Evolutionary conservation across 2,797 vertebrate species (phyloP).

Genomic region (Lophotriccus pileatus): DNA sequence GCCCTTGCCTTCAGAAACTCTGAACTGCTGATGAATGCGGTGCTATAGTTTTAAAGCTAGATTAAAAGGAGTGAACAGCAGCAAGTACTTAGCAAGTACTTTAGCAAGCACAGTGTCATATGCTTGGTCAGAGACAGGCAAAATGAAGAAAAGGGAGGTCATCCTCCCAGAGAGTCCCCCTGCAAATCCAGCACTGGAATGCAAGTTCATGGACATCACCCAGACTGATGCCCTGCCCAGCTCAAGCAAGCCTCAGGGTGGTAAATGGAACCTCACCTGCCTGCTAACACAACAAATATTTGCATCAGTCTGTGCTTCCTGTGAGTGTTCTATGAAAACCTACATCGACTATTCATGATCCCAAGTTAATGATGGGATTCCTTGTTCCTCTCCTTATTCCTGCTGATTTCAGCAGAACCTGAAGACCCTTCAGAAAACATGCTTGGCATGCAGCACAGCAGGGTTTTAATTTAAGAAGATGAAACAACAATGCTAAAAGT

Average conservation of each 20-base stretch:
- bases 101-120: not conserved
- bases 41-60: not conserved
- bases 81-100: not conserved
- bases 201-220: fast-evolving
- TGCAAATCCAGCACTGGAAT: not conserved
- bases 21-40: not conserved
- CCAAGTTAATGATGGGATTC: fast-evolving
- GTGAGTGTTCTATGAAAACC: not conserved
- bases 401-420: not conserved
- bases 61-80: not conserved
- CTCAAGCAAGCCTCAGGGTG: not conserved
- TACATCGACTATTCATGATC: not conserved
- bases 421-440: not conserved
- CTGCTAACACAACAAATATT: not conserved
- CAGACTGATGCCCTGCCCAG: not conserved
- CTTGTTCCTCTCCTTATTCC: not conserved
- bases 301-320: not conserved
- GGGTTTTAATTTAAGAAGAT: not conserved
- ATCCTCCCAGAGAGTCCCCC: not conserved
- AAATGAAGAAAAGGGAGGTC: not conserved
- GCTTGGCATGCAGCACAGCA: not conserved
- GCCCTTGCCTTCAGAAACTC: not conserved
- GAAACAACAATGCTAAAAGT: not conserved
- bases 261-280: not conserved
- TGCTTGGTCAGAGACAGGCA: not conserved